Conservation (phyloP, 2,113 vertebrate genomes). For the Dicerorhinus sumatrensis region DNA sequence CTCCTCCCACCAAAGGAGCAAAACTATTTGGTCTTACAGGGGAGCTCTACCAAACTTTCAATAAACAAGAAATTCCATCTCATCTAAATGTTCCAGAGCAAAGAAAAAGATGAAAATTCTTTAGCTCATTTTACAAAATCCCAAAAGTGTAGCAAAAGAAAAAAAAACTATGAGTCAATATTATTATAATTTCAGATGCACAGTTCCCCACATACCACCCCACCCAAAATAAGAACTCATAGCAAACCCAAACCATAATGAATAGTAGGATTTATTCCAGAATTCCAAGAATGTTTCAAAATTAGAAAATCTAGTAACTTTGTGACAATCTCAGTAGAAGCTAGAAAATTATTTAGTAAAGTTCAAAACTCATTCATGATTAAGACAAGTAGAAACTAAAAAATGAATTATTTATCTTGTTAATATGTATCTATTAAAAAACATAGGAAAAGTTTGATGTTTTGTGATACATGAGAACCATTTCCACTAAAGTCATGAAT, state of each 20-base stretch:
- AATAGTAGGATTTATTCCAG: background rate
- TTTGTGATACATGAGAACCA: background rate
- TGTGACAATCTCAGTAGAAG: background rate
- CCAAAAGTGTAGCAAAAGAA: background rate
- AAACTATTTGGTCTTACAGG: background rate
- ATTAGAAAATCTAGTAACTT: slow-evolving; percentile 45
- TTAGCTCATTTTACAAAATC: background rate
- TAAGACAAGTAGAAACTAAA: background rate
- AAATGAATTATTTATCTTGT: background rate
- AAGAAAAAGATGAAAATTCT: background rate
- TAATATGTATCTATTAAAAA: background rate
- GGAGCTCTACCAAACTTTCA: background rate
- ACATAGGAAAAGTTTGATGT: background rate
- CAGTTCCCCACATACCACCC: background rate
- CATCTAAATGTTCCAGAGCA: background rate
- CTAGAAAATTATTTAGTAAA: slow-evolving; percentile 29
- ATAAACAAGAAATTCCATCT: background rate
- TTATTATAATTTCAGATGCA: background rate
- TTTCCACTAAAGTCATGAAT: background rate
- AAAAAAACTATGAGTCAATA: background rate
- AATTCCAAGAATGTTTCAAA: slow-evolving; percentile 16
- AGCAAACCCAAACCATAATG: background rate
- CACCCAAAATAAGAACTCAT: background rate
- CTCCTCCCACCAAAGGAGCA: background rate
- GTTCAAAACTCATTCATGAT: background rate